phyloP scores from a whole-genome alignment of 1,140 invertebrate species.

The Pogonognathellus flavescens region DNA sequence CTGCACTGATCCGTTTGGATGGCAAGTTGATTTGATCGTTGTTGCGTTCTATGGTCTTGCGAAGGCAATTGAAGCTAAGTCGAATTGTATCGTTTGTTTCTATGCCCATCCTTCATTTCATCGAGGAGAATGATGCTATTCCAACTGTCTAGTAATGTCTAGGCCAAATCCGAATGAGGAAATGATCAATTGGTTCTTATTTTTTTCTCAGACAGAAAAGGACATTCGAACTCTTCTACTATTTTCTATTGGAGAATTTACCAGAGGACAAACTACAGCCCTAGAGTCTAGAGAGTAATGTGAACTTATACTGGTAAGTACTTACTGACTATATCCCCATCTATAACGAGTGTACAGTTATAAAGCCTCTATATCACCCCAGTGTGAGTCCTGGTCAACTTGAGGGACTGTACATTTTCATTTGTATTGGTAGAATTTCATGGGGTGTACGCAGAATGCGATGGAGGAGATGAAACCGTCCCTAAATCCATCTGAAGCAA shows the following conservation, averaged over 20 bases:
- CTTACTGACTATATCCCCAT: background rate
- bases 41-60: background rate
- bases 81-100: slow-evolving; percentile 34
- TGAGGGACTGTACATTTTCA: background rate
- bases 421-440: background rate
- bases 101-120: background rate
- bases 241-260: background rate
- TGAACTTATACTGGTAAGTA: background rate
- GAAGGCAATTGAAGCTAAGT: slow-evolving; percentile 31
- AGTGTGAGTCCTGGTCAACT: background rate
- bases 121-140: background rate
- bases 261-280: background rate
- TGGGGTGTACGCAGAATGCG: background rate
- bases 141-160: slow-evolving; percentile 16
- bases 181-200: slow-evolving; percentile 51
- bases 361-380: background rate
- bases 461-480: background rate
- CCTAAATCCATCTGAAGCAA: slow-evolving; percentile 11
- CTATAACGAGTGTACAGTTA: background rate
- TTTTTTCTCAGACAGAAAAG: slow-evolving; percentile 45
- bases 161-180: slow-evolving; percentile 43
- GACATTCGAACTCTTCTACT: background rate
- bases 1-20: slow-evolving; percentile 15
- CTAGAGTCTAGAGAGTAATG: background rate
- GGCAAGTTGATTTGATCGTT: slow-evolving; percentile 14